phyloP scores from a whole-genome alignment of 2,888 invertebrate species.

The Amblyteles armatorius region DNA sequence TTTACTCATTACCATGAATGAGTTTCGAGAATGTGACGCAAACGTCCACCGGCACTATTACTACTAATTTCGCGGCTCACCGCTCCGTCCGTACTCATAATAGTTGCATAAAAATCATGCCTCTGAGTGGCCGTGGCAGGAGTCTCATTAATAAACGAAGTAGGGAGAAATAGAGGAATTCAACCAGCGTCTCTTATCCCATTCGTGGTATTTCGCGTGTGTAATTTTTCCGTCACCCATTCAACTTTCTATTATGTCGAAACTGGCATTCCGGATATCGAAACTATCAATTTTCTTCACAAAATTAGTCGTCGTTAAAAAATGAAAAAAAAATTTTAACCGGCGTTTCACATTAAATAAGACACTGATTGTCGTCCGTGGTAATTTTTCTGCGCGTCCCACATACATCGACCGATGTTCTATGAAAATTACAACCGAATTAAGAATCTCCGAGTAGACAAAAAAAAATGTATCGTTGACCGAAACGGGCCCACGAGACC shows the following conservation, averaged over 20 bases:
- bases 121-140: neutral
- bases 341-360: neutral
- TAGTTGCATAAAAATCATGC: constrained; percentile 5
- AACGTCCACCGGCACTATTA: constrained; percentile 18
- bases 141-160: neutral
- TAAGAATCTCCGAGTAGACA: neutral
- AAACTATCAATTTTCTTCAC: neutral
- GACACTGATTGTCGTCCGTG: neutral
- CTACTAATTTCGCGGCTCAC: constrained; percentile 2
- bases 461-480: neutral
- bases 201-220: constrained; percentile 1
- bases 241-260: constrained; percentile 13
- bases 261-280: neutral
- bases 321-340: neutral
- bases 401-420: neutral
- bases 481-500: neutral
- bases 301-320: neutral
- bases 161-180: neutral
- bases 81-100: neutral
- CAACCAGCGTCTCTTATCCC: neutral
- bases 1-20: constrained; percentile 28
- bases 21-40: constrained; percentile 31
- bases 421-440: neutral
- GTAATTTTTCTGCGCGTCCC: neutral
- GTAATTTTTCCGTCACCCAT: neutral